These are phyloP conservation scores for Harpegnathos saltator DNA, from an alignment of 1,140 invertebrate genomes.

Conservation along the genomic window DNA sequence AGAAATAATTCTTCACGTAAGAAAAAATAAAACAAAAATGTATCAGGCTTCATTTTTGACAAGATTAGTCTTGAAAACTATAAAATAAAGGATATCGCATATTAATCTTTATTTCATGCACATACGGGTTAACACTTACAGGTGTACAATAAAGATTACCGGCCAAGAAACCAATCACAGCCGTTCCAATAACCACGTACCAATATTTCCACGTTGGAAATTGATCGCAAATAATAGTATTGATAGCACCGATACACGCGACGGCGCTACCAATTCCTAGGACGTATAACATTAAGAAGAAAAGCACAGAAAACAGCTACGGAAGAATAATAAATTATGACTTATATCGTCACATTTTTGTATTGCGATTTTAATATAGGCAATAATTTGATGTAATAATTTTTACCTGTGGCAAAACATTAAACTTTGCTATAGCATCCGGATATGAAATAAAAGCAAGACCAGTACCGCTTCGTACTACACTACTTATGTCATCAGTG, in stretches of 20 bases:
- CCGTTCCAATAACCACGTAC: conserved; percentile 88
- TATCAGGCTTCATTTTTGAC: too few relatives aligned
- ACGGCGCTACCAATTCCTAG: conserved; percentile 92
- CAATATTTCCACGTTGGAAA: conserved; percentile 89
- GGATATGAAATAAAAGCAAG: conserved; percentile 95
- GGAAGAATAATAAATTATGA: conserved; percentile 73
- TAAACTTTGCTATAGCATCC: conserved; percentile 94
- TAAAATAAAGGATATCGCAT: too few relatives aligned
- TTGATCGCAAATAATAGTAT: conserved; percentile 91
- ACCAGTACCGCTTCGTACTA: conserved; percentile 89
- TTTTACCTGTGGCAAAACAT: conserved; percentile 90
- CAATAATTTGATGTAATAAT: too few relatives aligned
- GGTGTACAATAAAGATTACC: conserved; percentile 92
- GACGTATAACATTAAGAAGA: conserved; percentile 95
- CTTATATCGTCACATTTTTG: neutral
- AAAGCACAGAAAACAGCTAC: conserved; percentile 93
- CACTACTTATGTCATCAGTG: conserved; percentile 86
- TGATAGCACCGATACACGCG: conserved; percentile 89
- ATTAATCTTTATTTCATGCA: too few relatives aligned
- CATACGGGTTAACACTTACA: conserved; percentile 85
- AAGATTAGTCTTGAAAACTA: too few relatives aligned
- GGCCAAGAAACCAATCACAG: conserved; percentile 88
- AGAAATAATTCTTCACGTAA: too few relatives aligned
- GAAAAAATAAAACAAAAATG: too few relatives aligned
- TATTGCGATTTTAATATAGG: neutral